phyloP scores from a whole-genome alignment of 2,888 invertebrate genomes.

The Aphodius granarius region DNA sequence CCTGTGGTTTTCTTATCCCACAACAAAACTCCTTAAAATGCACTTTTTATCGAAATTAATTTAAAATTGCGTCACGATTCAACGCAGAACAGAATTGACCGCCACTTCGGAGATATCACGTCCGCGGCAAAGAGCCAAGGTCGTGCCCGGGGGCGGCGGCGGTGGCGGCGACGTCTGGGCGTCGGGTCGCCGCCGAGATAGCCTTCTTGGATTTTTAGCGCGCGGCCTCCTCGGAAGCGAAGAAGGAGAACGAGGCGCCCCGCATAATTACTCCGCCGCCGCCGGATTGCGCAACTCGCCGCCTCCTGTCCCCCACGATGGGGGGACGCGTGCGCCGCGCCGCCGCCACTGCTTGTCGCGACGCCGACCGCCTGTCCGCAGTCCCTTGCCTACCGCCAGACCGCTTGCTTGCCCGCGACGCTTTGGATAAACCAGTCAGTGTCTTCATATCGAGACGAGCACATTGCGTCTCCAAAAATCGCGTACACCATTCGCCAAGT shows the following conservation, averaged over 20 bases:
- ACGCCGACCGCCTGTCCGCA: slow-evolving; percentile 52
- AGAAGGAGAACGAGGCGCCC: slow-evolving; percentile 54
- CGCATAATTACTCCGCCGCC: slow-evolving; percentile 48
- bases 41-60: too few species aligned
- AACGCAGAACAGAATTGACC: too few species aligned
- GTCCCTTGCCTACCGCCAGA: slow-evolving; percentile 56
- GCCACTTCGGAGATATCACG: neutral
- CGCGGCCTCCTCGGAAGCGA: slow-evolving; percentile 50
- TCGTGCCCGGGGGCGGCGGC: slow-evolving; percentile 29
- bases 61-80: too few species aligned
- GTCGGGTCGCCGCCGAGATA: slow-evolving; percentile 58
- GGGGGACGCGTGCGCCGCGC: slow-evolving; percentile 34
- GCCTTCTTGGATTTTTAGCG: slow-evolving; percentile 31
- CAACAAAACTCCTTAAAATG: too few species aligned
- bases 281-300: slow-evolving; percentile 50
- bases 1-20: too few species aligned
- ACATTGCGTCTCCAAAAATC: slow-evolving; percentile 36
- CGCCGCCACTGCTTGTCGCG: slow-evolving; percentile 45
- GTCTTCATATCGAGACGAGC: slow-evolving; percentile 54
- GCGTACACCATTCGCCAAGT: slow-evolving; percentile 5
- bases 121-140: neutral
- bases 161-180: slow-evolving; percentile 23
- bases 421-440: slow-evolving; percentile 50
- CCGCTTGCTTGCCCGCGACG: slow-evolving; percentile 56
- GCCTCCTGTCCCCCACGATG: slow-evolving; percentile 32